Conservation (phyloP, 2,113 vertebrate genomes). For the Ranitomeya imitator region DNA sequence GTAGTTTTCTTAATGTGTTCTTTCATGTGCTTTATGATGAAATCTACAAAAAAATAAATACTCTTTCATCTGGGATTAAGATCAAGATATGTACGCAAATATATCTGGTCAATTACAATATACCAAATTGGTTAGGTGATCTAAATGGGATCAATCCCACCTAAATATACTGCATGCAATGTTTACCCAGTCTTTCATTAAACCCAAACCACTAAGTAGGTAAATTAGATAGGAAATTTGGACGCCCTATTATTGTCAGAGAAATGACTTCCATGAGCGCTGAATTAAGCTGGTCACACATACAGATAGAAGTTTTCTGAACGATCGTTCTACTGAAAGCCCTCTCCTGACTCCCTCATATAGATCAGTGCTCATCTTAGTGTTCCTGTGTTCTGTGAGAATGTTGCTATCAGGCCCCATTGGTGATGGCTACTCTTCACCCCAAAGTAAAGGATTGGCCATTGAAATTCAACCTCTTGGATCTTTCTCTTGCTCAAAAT, state of each 20-base stretch:
- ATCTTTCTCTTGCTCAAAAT: too few relatives aligned
- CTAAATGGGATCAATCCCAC: not conserved
- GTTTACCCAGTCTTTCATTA: not conserved
- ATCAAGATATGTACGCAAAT: not conserved
- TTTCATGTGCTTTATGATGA: conserved; percentile 1
- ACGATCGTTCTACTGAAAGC: too few relatives aligned
- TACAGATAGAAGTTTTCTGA: too few relatives aligned
- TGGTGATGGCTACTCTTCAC: too few relatives aligned
- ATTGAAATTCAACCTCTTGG: too few relatives aligned
- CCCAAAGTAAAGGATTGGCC: too few relatives aligned
- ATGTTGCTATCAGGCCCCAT: too few relatives aligned
- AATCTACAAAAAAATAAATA: conserved; percentile 5
- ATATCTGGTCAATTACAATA: not conserved
- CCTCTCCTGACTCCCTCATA: too few relatives aligned
- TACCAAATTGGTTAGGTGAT: not conserved
- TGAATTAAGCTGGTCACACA: too few relatives aligned
- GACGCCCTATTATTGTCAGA: not conserved
- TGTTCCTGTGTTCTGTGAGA: too few relatives aligned
- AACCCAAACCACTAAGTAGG: not conserved
- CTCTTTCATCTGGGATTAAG: not conserved
- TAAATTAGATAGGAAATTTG: not conserved
- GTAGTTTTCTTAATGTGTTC: not conserved
- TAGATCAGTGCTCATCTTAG: too few relatives aligned
- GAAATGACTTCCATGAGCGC: not conserved
- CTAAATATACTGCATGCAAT: not conserved